These are phyloP conservation scores for Upupa epops DNA, from an alignment of 2,113 vertebrate genomes.

Conservation along the genomic window DNA sequence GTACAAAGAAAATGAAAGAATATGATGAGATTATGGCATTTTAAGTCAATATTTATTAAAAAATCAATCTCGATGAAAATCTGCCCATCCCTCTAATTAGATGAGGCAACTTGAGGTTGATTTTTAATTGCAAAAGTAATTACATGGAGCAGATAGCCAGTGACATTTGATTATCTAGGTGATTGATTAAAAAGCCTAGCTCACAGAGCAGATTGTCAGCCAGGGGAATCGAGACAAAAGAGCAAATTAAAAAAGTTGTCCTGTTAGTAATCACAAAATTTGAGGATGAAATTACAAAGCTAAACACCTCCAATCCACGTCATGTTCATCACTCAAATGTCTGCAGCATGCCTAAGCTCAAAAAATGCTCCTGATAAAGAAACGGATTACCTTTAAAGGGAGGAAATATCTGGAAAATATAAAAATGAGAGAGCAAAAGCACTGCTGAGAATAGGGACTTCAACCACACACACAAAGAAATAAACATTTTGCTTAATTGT, in stretches of 20 bases:
- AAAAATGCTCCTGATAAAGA: constrained; percentile 52
- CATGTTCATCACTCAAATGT: constrained; percentile 79
- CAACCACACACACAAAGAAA: constrained; percentile 37
- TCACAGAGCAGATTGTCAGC: constrained; percentile 94
- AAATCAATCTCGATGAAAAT: constrained; percentile 99
- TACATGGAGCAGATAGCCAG: constrained; percentile 99
- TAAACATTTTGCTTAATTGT: constrained; percentile 44
- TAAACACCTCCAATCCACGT: constrained; percentile 84
- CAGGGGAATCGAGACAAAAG: constrained; percentile 96
- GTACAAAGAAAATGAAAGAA: constrained; percentile 96
- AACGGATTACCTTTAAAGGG: constrained; percentile 83
- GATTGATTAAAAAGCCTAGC: constrained; percentile 99
- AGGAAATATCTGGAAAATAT: constrained; percentile 71
- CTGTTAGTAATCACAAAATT: constrained; percentile 99
- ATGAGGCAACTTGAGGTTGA: constrained; percentile 99
- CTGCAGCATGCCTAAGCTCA: constrained; percentile 53
- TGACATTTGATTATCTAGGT: constrained; percentile 99
- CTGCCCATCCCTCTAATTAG: constrained; percentile 99
- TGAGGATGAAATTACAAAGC: constrained; percentile 98
- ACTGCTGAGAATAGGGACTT: constrained; percentile 62
- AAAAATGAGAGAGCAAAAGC: constrained; percentile 39
- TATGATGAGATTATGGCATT: constrained; percentile 97
- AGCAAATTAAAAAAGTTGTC: constrained; percentile 99
- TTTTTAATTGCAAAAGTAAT: constrained; percentile 99
- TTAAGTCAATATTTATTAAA: constrained; percentile 99